Percentiles rank a stretch among this genome's conserved stretches.
Evolutionary conservation across 1,140 invertebrate genomes (phyloP).

Genomic region (Temnothorax nylanderi): DNA sequence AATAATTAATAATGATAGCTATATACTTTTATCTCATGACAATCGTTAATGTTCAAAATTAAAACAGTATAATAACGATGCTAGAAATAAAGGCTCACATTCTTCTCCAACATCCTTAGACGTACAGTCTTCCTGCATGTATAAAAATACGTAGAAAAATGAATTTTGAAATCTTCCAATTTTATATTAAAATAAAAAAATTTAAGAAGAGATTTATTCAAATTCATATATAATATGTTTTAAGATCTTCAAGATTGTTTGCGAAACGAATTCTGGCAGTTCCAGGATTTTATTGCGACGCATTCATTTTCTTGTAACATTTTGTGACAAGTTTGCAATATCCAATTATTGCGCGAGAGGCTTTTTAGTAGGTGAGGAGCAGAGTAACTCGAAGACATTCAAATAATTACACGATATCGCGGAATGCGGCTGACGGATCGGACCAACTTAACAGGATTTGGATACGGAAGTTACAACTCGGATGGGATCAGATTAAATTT

Average conservation of each 20-base stretch:
- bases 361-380: constrained; percentile 13
- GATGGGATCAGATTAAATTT: constrained; percentile 78
- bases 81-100: not conserved
- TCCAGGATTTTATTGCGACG: not conserved
- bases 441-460: constrained; percentile 63
- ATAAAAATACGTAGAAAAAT: not conserved
- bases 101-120: not conserved
- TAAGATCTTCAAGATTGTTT: not conserved
- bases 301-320: not conserved
- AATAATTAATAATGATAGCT: not conserved
- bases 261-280: not conserved
- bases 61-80: not conserved
- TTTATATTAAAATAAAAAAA: not conserved
- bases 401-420: constrained; percentile 66
- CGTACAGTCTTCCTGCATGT: not conserved
- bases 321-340: not conserved
- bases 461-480: constrained; percentile 77
- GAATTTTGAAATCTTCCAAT: not conserved
- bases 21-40: not conserved
- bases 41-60: not conserved
- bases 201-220: not conserved
- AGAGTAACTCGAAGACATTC: constrained; percentile 54
- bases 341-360: not conserved
- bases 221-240: not conserved
- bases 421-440: constrained; percentile 39